Evolutionary conservation across 2,888 invertebrate species (phyloP).

Genomic region (Achlya flavicornis): DNA sequence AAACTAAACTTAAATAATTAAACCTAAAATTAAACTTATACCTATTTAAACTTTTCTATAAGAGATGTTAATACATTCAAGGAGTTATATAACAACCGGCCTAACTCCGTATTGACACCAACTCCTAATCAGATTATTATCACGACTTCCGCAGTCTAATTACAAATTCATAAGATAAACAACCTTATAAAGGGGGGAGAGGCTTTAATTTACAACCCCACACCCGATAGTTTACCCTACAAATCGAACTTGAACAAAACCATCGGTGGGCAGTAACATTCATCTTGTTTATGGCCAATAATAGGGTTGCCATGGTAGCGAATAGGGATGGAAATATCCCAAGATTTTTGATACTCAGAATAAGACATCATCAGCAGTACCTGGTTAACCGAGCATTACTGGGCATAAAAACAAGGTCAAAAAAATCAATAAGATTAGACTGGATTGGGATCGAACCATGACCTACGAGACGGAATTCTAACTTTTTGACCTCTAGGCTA

Average conservation of each 20-base stretch:
- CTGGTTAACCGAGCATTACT: too few relatives aligned
- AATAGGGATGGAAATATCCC: neutral
- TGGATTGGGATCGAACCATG: too few relatives aligned
- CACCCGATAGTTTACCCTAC: neutral
- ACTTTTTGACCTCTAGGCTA: too few relatives aligned
- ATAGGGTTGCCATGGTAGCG: neutral
- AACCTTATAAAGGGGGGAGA: neutral
- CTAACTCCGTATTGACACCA: neutral
- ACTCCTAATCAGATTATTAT: neutral
- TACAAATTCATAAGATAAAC: slow-evolving; percentile 6
- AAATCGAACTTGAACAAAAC: slow-evolving; percentile 2
- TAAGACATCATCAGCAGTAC: too few relatives aligned
- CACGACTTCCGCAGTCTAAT: neutral
- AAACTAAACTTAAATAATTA: too few relatives aligned
- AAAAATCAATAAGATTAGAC: too few relatives aligned
- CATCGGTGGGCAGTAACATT: neutral
- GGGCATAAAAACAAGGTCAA: too few relatives aligned
- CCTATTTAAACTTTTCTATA: too few relatives aligned
- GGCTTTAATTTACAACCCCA: neutral
- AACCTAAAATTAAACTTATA: too few relatives aligned
- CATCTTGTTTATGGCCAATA: neutral
- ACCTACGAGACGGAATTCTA: too few relatives aligned
- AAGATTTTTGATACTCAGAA: neutral
- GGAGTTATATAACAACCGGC: too few relatives aligned
- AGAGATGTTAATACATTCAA: too few relatives aligned